Evolutionary conservation across 2,797 vertebrate species (phyloP).

Genomic region (Brachyrhaphis roseni): DNA sequence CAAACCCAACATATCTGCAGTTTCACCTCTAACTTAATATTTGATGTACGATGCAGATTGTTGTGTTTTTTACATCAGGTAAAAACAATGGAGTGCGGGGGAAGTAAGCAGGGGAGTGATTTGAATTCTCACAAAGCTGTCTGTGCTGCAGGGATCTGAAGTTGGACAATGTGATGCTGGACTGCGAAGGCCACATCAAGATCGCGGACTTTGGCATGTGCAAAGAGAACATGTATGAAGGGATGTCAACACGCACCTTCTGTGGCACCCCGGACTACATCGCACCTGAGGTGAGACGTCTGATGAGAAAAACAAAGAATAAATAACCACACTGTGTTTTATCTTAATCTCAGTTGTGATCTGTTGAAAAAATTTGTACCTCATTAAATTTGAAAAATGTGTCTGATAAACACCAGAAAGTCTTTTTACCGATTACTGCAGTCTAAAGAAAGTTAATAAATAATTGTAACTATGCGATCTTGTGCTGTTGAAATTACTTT

Average conservation of each 20-base stretch:
- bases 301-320: not conserved
- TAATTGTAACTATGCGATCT: not conserved
- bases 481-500: not conserved
- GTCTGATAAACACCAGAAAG: not conserved
- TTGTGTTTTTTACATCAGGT: not conserved
- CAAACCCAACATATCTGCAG: not conserved
- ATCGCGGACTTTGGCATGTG: slow-evolving; percentile 99
- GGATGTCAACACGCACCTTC: slow-evolving; percentile 95
- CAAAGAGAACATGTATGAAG: slow-evolving; percentile 97
- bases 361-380: too few relatives aligned
- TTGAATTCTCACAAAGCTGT: slow-evolving; percentile 17
- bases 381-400: not conserved
- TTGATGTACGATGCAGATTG: not conserved
- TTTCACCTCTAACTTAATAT: not conserved
- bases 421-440: not conserved
- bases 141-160: slow-evolving; percentile 73
- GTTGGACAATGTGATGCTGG: slow-evolving; percentile 98
- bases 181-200: slow-evolving; percentile 98
- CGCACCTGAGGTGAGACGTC: slow-evolving; percentile 89
- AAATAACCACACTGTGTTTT: not conserved
- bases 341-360: not conserved
- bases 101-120: not conserved
- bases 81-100: too few relatives aligned
- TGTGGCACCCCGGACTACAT: slow-evolving; percentile 99
- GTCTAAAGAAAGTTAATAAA: not conserved